These are phyloP conservation scores for Acleris literana DNA, from an alignment of 2,888 invertebrate genomes.

Conservation along the genomic window DNA sequence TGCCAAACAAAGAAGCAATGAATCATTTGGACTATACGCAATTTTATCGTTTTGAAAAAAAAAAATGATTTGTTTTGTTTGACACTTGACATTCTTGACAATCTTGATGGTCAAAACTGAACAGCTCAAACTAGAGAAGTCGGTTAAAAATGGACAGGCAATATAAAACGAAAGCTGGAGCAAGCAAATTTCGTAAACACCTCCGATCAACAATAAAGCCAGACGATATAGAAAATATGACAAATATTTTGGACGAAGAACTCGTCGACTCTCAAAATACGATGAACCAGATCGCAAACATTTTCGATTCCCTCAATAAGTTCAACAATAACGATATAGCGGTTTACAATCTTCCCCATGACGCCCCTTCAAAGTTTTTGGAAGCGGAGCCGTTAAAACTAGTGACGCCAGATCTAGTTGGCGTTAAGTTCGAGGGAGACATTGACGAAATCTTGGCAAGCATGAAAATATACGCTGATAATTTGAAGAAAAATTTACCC, in stretches of 20 bases:
- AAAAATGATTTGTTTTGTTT: too few species aligned
- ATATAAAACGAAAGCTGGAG: slow-evolving; percentile 27
- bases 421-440: slow-evolving; percentile 54
- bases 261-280: slow-evolving; percentile 65
- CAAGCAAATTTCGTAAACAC: slow-evolving; percentile 57
- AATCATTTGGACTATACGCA: too few species aligned
- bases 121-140: not conserved
- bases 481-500: slow-evolving; percentile 58
- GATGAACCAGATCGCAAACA: slow-evolving; percentile 64
- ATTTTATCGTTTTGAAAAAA: too few species aligned
- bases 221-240: slow-evolving; percentile 66
- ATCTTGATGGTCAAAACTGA: too few species aligned
- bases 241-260: slow-evolving; percentile 63
- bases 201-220: slow-evolving; percentile 63
- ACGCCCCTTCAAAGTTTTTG: slow-evolving; percentile 60
- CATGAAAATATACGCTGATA: slow-evolving; percentile 65
- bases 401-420: slow-evolving; percentile 64
- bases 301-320: slow-evolving; percentile 55
- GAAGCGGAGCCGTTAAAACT: slow-evolving; percentile 61
- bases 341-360: slow-evolving; percentile 49
- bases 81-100: too few species aligned
- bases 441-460: slow-evolving; percentile 61
- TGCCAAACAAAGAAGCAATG: too few species aligned
- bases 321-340: slow-evolving; percentile 6
- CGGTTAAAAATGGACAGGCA: slow-evolving; percentile 43